These are phyloP conservation scores for Percina caprodes DNA, from an alignment of 2,113 vertebrate species.

Conservation along the genomic window DNA sequence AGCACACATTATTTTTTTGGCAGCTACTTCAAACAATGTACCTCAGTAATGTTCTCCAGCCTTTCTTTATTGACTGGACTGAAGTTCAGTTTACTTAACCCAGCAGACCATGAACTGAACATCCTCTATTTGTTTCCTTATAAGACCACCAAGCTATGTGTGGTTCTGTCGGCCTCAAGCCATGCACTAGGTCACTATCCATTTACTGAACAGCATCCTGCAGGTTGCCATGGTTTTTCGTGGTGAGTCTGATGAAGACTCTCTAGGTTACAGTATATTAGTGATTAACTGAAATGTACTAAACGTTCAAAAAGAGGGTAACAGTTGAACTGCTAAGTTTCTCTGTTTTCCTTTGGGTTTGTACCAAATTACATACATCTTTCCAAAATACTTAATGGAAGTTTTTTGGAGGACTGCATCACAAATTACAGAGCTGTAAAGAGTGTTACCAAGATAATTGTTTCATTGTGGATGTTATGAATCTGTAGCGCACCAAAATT, in stretches of 20 bases:
- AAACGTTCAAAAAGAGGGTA: neutral
- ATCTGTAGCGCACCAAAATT: neutral
- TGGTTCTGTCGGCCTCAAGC: slow-evolving; percentile 18
- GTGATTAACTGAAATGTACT: too few species aligned
- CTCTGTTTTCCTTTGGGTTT: neutral
- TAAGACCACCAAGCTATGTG: neutral
- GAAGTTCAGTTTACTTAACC: neutral
- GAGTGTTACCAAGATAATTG: neutral
- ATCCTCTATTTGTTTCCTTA: slow-evolving; percentile 5
- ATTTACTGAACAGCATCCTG: slow-evolving; percentile 37
- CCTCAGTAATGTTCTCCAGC: neutral
- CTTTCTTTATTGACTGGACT: neutral
- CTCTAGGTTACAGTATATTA: neutral
- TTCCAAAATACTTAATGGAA: neutral
- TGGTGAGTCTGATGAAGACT: neutral
- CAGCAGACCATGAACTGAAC: slow-evolving; percentile 2
- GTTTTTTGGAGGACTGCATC: neutral
- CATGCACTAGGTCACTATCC: slow-evolving; percentile 16
- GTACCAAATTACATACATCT: neutral
- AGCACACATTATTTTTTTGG: neutral
- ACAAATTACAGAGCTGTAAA: neutral
- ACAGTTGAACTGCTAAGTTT: neutral
- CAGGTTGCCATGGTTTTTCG: slow-evolving; percentile 57
- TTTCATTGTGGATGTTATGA: neutral
- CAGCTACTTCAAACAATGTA: neutral